A percentile compares a stretch with the other conserved stretches of the same genome.
Evolutionary conservation across 2,888 invertebrate genomes (phyloP).

Genomic region (Campoplex nolae): DNA sequence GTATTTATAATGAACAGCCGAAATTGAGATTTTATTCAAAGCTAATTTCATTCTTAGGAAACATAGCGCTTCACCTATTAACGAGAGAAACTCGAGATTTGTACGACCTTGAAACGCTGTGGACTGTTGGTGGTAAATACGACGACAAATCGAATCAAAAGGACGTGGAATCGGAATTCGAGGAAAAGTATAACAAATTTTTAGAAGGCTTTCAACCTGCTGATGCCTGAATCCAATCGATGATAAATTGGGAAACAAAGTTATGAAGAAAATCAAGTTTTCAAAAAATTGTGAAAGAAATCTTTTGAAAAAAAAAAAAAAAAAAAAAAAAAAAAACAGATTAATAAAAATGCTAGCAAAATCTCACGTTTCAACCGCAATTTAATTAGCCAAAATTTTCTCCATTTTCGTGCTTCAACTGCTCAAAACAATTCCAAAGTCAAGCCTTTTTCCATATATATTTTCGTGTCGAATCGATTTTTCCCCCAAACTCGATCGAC

Average conservation of each 20-base stretch:
- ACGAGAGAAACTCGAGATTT: slow-evolving; percentile 88
- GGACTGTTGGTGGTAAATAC: slow-evolving; percentile 94
- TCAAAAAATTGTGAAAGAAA: neutral
- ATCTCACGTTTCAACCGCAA: no score
- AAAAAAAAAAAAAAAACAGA: neutral
- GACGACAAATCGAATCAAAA: slow-evolving; percentile 89
- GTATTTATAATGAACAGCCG: no score
- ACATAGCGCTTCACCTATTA: slow-evolving; percentile 96
- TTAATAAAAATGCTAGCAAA: no score
- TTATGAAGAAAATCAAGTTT: neutral
- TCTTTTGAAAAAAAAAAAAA: neutral
- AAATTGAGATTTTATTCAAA: no score
- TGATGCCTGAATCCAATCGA: slow-evolving; percentile 71
- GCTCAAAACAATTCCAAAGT: no score
- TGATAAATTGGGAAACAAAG: neutral
- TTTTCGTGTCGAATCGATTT: no score
- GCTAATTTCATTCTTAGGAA: slow-evolving; percentile 87
- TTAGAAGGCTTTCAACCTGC: slow-evolving; percentile 88
- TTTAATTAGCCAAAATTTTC: no score
- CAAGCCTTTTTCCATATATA: no score
- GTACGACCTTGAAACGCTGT: slow-evolving; percentile 96
- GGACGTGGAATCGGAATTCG: slow-evolving; percentile 88
- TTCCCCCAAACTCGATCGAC: no score
- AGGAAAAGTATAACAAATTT: slow-evolving; percentile 89
- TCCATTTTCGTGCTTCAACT: no score